Conservation (phyloP, 2,797 vertebrate species). For the Leucoraja ocellata region DNA sequence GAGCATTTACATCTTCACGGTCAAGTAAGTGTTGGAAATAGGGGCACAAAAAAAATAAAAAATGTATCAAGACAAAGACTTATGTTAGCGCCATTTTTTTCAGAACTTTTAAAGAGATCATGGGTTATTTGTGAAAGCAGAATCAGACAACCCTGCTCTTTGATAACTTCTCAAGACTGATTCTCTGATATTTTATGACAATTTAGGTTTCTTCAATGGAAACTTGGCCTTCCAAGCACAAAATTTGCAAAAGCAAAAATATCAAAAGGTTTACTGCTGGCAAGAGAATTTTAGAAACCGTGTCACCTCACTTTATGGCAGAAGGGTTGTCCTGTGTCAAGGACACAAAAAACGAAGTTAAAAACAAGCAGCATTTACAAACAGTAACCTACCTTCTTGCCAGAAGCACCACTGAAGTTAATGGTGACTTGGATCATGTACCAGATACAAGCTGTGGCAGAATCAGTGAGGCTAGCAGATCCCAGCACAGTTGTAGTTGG, state of each 20-base stretch:
- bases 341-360: too few species aligned
- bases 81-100: background rate
- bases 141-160: too few species aligned
- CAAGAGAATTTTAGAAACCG: background rate
- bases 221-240: background rate
- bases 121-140: background rate
- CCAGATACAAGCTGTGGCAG: too few species aligned
- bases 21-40: background rate
- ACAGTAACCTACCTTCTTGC: too few species aligned
- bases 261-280: background rate
- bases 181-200: background rate
- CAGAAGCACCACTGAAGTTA: too few species aligned
- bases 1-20: background rate
- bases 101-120: background rate
- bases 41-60: too few species aligned
- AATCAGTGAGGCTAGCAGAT: too few species aligned
- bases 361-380: too few species aligned
- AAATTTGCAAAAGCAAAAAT: background rate
- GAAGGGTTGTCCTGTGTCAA: background rate
- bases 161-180: background rate
- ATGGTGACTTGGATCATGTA: too few species aligned
- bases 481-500: too few species aligned
- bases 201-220: background rate
- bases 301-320: background rate
- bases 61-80: background rate